A percentile compares a stretch with the other conserved stretches of the same genome.
Conservation (phyloP, 2,888 invertebrate genomes). For the Nomada flava region DNA sequence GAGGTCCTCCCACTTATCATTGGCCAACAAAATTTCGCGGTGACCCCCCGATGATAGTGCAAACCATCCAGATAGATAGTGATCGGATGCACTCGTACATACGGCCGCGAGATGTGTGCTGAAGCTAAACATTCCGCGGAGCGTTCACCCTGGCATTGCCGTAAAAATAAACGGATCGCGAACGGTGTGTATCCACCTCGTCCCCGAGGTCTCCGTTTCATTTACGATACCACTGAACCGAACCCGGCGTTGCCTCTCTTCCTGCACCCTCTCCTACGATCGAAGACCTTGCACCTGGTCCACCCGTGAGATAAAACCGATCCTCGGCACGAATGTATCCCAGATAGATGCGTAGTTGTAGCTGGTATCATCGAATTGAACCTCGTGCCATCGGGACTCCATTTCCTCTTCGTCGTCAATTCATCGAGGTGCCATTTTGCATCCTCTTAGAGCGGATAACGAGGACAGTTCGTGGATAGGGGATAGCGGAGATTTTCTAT, state of each 20-base stretch:
- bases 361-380: neutral
- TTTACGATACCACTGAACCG: conserved; percentile 71
- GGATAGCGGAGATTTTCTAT: neutral
- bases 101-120: conserved; percentile 62
- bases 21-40: conserved; percentile 31
- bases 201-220: conserved; percentile 68
- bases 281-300: conserved; percentile 40
- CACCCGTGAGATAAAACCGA: conserved; percentile 6
- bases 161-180: conserved; percentile 82
- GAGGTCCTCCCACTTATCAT: conserved; percentile 49
- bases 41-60: conserved; percentile 10
- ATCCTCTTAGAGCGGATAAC: no score
- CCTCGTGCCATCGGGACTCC: conserved; percentile 4
- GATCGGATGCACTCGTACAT: conserved; percentile 10
- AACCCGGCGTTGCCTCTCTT: conserved; percentile 45
- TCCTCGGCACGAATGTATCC: neutral
- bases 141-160: conserved; percentile 83
- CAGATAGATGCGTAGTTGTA: no score
- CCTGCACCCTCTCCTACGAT: conserved; percentile 1
- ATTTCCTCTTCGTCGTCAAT: no score
- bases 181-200: conserved; percentile 65
- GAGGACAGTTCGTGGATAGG: no score
- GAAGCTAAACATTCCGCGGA: conserved; percentile 79
- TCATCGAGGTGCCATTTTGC: neutral
- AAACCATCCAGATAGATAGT: neutral